Base-by-base conservation (phyloP, 1,140 invertebrate genomes). In the Lepidurus arcticus region DNA sequence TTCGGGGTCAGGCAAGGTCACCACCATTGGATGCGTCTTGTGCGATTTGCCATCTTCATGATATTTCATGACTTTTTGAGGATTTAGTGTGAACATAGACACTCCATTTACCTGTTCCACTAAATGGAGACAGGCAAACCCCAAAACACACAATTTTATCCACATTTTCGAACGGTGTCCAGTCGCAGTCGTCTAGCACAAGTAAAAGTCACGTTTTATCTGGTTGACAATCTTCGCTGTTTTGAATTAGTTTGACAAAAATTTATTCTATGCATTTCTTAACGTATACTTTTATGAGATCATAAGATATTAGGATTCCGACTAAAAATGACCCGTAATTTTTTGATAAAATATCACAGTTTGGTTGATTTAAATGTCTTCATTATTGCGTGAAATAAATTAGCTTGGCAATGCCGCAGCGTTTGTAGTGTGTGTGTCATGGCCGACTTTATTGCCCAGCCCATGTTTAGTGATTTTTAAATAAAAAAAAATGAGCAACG, bases 401-500 rank as follows among this genome's bases (percentile, higher is more conserved):
- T 10, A 16, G 21, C 13, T 65, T 65, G 53, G 53, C 53, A 65
- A 65, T 21, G 9, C 8, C 4, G 53, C 53, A 65, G 21, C 34
- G 53, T 65, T 65, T 65, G 53, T 65, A 65, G 53, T 65, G 53
- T 65, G 53, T 65, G 53, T 65, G 53, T 65, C 53, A 65, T 65
- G 53, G 53, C 53, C 53, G 53, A 65, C 53, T 13, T 65, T 65
- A 65, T 65, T 65, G 53, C 53, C 53, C 53, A 65, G 53, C 53
- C 53, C 53, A 65, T 65, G 13, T 65, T n/a, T 21, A 21, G 53
- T 65, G 53, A 65, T n/a, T 76, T 76, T 76, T 76, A 42, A 24
- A 76, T 53, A 24, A 76, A 76, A 24, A 76, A 24, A 76, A 45
- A 78, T 78, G 78, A 78, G 73, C 73, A 44, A 42, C 43, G 43